A percentile compares a stretch with the other conserved stretches of the same genome.
Conservation (phyloP, 2,113 vertebrate species). For the Planiliza haematocheilus region DNA sequence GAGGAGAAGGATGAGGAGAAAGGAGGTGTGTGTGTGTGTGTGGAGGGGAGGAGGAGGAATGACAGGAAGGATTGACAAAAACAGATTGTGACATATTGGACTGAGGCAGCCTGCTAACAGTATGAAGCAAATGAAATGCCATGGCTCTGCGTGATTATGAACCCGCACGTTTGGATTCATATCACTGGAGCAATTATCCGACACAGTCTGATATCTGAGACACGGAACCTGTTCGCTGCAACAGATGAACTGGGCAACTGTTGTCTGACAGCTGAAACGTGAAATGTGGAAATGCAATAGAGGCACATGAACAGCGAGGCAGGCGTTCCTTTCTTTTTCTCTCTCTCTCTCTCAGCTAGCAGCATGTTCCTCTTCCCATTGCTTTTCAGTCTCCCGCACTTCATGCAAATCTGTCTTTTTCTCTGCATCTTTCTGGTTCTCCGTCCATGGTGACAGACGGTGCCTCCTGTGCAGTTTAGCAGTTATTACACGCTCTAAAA, state of each 20-base stretch:
- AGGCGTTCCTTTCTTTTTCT: neutral
- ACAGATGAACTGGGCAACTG: constrained; percentile 59
- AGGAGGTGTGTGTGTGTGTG: too few species aligned
- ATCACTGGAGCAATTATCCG: constrained; percentile 17
- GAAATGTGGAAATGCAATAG: constrained; percentile 23
- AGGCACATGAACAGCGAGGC: constrained; percentile 17
- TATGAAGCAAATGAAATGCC: constrained; percentile 10
- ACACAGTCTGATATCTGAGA: constrained; percentile 37
- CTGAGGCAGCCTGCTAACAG: constrained; percentile 17
- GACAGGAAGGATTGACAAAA: constrained; percentile 42
- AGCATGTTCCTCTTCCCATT: neutral
- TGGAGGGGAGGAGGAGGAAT: neutral
- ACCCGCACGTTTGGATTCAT: constrained; percentile 14
- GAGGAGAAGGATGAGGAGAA: neutral
- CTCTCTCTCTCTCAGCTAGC: neutral
- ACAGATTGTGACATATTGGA: constrained; percentile 40
- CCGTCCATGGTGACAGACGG: constrained; percentile 63
- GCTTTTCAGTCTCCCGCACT: constrained; percentile 1
- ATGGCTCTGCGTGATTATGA: neutral
- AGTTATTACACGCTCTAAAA: constrained; percentile 68
- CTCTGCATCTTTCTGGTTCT: constrained; percentile 33
- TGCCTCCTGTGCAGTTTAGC: constrained; percentile 72
- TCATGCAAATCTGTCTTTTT: constrained; percentile 35
- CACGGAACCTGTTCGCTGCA: constrained; percentile 28
- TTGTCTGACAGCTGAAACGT: constrained; percentile 59